Conservation (phyloP, 2,888 invertebrate species). For the Acrobasis consociella region DNA sequence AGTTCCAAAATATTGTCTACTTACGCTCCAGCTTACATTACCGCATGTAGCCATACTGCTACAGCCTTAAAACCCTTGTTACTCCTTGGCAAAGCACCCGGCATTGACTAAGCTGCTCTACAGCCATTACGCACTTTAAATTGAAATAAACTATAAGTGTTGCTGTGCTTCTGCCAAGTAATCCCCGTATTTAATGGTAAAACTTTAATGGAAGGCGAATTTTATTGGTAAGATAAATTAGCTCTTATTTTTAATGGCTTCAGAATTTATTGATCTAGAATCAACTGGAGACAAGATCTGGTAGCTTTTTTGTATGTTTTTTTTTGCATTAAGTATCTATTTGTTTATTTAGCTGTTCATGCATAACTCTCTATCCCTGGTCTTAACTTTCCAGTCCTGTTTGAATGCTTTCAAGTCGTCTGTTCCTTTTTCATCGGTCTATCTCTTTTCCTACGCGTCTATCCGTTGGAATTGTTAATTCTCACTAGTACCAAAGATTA, state of each 20-base stretch:
- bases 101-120: conserved; percentile 26
- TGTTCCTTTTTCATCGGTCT: too few species aligned
- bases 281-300: too few species aligned
- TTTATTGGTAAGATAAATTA: conserved; percentile 4
- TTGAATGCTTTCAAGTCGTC: too few species aligned
- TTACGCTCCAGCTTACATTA: conserved; percentile 1
- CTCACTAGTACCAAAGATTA: too few species aligned
- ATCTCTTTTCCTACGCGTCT: too few species aligned
- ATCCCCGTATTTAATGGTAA: conserved; percentile 14
- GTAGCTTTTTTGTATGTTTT: too few species aligned
- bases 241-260: not conserved
- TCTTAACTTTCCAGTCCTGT: too few species aligned
- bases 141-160: conserved; percentile 30
- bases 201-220: conserved; percentile 12
- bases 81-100: conserved; percentile 16
- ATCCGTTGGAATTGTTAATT: too few species aligned
- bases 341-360: too few species aligned
- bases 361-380: too few species aligned
- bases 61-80: conserved; percentile 8
- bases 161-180: conserved; percentile 15
- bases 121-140: conserved; percentile 31
- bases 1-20: conserved; percentile 3
- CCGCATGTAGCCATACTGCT: not conserved
- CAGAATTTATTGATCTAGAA: too few species aligned
- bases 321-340: too few species aligned